phyloP scores from a whole-genome alignment of 2,797 vertebrate genomes.

The Microcaecilia unicolor region DNA sequence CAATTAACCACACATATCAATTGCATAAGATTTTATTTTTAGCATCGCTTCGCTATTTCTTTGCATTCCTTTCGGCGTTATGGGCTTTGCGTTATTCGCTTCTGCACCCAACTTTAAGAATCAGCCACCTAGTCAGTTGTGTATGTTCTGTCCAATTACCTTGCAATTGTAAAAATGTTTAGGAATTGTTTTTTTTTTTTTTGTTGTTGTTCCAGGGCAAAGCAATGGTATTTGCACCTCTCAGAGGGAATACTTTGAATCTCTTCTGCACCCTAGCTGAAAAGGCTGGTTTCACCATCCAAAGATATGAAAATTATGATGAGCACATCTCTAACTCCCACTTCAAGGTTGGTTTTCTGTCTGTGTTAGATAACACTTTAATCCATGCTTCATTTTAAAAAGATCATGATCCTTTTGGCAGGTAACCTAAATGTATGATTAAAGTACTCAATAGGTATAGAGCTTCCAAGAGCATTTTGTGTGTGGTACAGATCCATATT shows the following conservation, averaged over 20 bases:
- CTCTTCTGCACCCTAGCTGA: slow-evolving; percentile 88
- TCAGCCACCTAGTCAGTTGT: no score
- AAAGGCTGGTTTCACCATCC: slow-evolving; percentile 75
- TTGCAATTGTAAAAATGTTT: slow-evolving; percentile 41
- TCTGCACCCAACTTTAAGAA: no score
- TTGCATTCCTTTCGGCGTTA: no score
- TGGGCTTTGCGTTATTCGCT: no score
- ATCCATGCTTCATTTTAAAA: slow-evolving; percentile 68
- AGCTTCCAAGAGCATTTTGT: slow-evolving; percentile 64
- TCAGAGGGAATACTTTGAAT: slow-evolving; percentile 79
- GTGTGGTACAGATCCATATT: slow-evolving; percentile 56
- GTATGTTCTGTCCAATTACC: slow-evolving; percentile 24
- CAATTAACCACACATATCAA: no score
- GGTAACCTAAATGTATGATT: slow-evolving; percentile 71
- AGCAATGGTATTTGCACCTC: slow-evolving; percentile 86
- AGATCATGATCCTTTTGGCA: slow-evolving; percentile 72
- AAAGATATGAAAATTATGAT: slow-evolving; percentile 90
- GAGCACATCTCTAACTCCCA: slow-evolving; percentile 89
- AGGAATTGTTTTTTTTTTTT: slow-evolving; percentile 30
- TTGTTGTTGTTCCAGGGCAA: slow-evolving; percentile 65
- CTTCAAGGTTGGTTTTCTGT: slow-evolving; percentile 83
- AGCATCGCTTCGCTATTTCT: no score
- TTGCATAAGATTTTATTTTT: no score
- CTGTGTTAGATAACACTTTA: slow-evolving; percentile 71
- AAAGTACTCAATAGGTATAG: slow-evolving; percentile 64